phyloP scores from a whole-genome alignment of 2,888 invertebrate genomes.

The Ichneumoninae sp. region DNA sequence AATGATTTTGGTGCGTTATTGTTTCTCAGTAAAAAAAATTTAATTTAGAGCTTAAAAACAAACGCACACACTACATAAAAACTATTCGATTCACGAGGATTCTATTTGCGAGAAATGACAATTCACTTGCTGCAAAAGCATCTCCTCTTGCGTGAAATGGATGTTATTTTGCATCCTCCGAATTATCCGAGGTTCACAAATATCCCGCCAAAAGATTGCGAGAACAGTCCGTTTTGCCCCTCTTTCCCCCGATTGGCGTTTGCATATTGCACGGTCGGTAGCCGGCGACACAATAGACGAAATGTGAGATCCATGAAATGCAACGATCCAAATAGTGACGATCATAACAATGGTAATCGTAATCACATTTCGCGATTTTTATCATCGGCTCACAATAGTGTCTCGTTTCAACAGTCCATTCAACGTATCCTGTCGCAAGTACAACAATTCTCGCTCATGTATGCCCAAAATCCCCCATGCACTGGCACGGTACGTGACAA shows the following conservation, averaged over 20 bases:
- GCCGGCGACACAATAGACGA: background rate
- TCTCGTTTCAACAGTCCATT: constrained; percentile 38
- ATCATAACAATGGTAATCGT: background rate
- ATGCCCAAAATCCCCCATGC: background rate
- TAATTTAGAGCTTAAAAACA: background rate
- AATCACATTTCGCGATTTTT: background rate
- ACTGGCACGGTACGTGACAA: constrained; percentile 13
- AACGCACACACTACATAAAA: background rate
- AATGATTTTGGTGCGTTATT: background rate
- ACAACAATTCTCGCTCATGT: constrained; percentile 30
- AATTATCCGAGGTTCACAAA: background rate
- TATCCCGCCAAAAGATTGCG: background rate
- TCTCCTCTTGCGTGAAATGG: background rate
- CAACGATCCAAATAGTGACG: background rate
- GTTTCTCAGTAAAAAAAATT: background rate
- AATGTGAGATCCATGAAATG: constrained; percentile 1
- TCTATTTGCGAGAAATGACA: background rate
- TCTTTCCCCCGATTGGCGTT: background rate
- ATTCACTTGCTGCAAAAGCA: too few relatives aligned
- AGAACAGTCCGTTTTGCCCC: background rate
- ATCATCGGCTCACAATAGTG: constrained; percentile 25
- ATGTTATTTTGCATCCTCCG: background rate
- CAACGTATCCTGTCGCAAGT: constrained; percentile 8
- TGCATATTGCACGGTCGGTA: background rate
- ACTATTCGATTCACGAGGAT: background rate